phyloP scores from a whole-genome alignment of 92 coral and sea anemone species.

The Siderastrea siderea region DNA sequence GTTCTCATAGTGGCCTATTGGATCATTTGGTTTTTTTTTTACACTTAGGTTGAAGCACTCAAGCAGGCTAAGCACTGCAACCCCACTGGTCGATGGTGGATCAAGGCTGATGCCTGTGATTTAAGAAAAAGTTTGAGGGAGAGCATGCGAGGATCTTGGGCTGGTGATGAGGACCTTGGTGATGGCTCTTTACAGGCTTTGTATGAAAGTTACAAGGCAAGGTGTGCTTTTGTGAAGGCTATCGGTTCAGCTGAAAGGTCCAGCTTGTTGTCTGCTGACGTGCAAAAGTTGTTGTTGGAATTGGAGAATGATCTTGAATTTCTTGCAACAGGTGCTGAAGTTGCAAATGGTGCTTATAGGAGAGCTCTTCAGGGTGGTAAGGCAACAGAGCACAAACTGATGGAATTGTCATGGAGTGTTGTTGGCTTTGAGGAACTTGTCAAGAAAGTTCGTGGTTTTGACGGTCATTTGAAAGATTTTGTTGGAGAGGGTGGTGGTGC shows the following conservation, averaged over 20 bases:
- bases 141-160: conserved; percentile 73
- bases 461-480: conserved; percentile 30
- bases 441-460: conserved; percentile 35
- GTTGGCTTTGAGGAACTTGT: conserved; percentile 62
- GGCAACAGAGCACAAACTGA: conserved; percentile 48
- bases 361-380: conserved; percentile 40
- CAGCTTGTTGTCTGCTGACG: conserved; percentile 12
- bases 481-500: conserved; percentile 24
- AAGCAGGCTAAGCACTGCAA: conserved; percentile 41
- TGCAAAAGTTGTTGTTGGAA: conserved; percentile 20
- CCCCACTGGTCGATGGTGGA: conserved; percentile 84
- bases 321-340: conserved; percentile 36
- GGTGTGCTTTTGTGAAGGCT: conserved; percentile 28
- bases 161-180: conserved; percentile 85
- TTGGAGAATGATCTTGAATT: conserved; percentile 46
- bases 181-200: conserved; percentile 24
- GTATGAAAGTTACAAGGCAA: conserved; percentile 10
- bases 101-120: conserved; percentile 88
- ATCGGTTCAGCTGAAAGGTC: conserved; percentile 22
- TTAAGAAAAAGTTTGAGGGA: conserved; percentile 71
- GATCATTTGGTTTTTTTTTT: neutral
- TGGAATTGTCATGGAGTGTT: conserved; percentile 73
- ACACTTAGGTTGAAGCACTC: conserved; percentile 60
- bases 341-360: conserved; percentile 33
- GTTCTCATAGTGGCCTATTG: too few relatives aligned